Evolutionary conservation across 2,888 invertebrate species (phyloP).

Genomic region (Campaea margaritaria): DNA sequence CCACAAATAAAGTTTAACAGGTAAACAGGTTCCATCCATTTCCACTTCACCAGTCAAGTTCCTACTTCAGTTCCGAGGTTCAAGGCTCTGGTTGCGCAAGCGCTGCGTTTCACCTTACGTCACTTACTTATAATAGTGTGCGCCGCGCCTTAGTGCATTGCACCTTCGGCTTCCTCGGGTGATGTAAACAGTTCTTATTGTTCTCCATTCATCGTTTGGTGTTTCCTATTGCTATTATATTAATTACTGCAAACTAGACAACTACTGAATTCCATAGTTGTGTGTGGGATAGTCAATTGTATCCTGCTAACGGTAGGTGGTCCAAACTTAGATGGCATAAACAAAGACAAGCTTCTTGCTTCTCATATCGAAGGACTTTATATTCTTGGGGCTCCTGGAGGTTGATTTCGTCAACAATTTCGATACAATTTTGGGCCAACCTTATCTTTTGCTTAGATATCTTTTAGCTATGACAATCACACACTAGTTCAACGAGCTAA

Average conservation of each 20-base stretch:
- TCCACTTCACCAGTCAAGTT: conserved; percentile 24
- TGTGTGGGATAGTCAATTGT: no score
- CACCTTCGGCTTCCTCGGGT: conserved; percentile 30
- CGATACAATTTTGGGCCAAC: no score
- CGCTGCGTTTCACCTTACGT: conserved; percentile 46
- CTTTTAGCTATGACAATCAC: no score
- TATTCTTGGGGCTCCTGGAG: no score
- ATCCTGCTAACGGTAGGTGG: no score
- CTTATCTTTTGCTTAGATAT: no score
- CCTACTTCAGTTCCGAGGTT: conserved; percentile 45
- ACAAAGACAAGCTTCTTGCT: no score
- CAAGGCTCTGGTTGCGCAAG: conserved; percentile 49
- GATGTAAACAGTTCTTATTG: conserved; percentile 32
- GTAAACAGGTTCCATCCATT: conserved; percentile 10
- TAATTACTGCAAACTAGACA: neutral
- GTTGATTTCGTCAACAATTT: no score
- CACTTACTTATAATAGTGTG: conserved; percentile 31
- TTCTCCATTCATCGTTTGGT: conserved; percentile 14
- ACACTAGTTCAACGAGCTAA: no score
- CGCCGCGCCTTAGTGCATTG: conserved; percentile 35
- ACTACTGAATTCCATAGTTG: no score
- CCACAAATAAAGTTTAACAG: neutral
- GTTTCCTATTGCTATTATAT: conserved; percentile 6
- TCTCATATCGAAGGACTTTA: no score
- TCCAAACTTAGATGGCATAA: no score